Conservation (phyloP, 2,113 vertebrate species). For the Heterotilapia buettikoferi region DNA sequence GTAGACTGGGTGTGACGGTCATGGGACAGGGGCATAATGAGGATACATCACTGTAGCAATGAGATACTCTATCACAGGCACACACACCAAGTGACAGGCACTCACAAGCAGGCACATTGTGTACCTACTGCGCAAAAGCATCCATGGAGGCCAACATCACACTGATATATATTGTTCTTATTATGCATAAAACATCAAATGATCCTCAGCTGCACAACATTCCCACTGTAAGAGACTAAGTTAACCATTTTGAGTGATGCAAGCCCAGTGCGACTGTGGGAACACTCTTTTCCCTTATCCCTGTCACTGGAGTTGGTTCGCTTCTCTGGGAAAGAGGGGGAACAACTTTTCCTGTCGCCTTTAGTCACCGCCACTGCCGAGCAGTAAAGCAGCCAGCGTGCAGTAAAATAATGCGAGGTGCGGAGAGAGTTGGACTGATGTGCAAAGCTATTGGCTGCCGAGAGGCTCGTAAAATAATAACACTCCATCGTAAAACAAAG, state of each 20-base stretch:
- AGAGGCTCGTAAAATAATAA: constrained; percentile 69
- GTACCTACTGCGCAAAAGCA: background rate
- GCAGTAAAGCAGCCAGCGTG: constrained; percentile 60
- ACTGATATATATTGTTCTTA: background rate
- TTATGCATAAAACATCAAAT: background rate
- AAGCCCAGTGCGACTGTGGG: constrained; percentile 32
- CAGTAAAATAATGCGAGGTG: constrained; percentile 73
- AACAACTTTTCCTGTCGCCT: constrained; percentile 52
- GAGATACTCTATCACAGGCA: constrained; percentile 51
- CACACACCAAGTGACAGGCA: background rate
- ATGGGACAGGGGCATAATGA: constrained; percentile 61
- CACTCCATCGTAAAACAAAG: constrained; percentile 64
- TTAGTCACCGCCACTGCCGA: constrained; percentile 26
- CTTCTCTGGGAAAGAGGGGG: constrained; percentile 53
- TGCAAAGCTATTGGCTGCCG: constrained; percentile 58
- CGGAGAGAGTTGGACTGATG: constrained; percentile 63
- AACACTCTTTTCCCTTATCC: background rate
- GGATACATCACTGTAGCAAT: constrained; percentile 66
- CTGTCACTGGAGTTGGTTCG: background rate
- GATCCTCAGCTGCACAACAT: background rate
- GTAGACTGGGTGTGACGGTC: constrained; percentile 52
- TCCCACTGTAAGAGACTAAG: background rate
- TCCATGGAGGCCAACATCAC: background rate
- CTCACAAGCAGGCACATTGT: background rate
- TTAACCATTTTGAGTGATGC: background rate